Evolutionary conservation across 2,797 vertebrate genomes (phyloP).

Genomic region (Zonotrichia albicollis): DNA sequence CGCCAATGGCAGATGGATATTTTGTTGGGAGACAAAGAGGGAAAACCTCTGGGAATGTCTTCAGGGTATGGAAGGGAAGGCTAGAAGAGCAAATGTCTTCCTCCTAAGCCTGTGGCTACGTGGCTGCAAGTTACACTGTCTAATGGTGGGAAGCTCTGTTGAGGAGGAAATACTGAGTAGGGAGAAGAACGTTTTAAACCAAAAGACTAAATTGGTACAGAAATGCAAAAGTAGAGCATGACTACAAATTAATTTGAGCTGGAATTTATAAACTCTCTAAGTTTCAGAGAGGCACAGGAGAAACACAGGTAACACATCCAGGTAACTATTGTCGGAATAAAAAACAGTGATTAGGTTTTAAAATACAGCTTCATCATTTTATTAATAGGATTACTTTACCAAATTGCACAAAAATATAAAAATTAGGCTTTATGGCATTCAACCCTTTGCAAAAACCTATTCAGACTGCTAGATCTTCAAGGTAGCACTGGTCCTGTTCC

Average conservation of each 20-base stretch:
- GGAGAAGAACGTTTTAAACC: not conserved
- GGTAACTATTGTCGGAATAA: not conserved
- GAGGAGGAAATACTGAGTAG: not conserved
- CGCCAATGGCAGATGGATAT: accelerated
- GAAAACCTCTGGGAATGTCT: not conserved
- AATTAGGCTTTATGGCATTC: not conserved
- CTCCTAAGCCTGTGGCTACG: accelerated
- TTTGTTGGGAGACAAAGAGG: not conserved
- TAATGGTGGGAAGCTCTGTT: not conserved
- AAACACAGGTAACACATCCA: not conserved
- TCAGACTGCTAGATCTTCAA: not conserved
- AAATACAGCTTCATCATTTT: not conserved
- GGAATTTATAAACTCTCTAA: not conserved
- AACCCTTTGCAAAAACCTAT: not conserved
- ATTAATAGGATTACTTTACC: not conserved
- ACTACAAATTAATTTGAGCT: not conserved
- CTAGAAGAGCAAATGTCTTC: not conserved
- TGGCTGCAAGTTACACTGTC: not conserved
- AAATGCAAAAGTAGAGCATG: not conserved
- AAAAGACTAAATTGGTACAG: not conserved
- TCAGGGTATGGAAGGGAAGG: not conserved
- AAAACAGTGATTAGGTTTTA: not conserved
- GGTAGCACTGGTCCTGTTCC: not conserved
- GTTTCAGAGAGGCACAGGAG: not conserved
- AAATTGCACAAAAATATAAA: not conserved